Conservation (phyloP, 1,140 invertebrate genomes). For the Drosophila subobscura region DNA sequence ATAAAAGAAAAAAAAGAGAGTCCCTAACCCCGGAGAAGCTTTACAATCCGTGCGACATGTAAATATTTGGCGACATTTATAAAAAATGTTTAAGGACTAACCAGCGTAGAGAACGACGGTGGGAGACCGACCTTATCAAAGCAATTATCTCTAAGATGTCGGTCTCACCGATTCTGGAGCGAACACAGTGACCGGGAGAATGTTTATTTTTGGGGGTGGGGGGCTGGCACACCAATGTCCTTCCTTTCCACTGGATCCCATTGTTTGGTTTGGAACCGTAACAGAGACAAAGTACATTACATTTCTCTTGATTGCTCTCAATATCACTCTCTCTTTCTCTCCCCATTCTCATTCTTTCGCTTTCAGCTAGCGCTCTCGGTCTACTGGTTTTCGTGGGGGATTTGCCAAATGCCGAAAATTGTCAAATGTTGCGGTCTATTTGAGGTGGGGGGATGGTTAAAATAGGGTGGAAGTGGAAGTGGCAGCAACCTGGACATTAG, state of each 20-base stretch:
- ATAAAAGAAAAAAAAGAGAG: not conserved
- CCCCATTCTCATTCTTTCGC: not conserved
- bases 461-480: not conserved
- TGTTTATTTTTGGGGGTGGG: too few relatives aligned
- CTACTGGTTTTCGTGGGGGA: constrained; percentile 15
- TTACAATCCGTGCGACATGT: constrained; percentile 74
- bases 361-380: too few relatives aligned
- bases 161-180: constrained; percentile 17
- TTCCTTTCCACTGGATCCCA: constrained; percentile 17
- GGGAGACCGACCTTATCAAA: constrained; percentile 62
- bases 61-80: constrained; percentile 80
- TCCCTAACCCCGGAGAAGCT: constrained; percentile 19
- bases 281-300: constrained; percentile 77
- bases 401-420: constrained; percentile 68
- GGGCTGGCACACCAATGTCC: not conserved
- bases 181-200: constrained; percentile 19
- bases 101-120: constrained; percentile 19
- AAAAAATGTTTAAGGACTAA: constrained; percentile 48
- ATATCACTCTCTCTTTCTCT: constrained; percentile 15
- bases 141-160: constrained; percentile 77
- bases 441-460: constrained; percentile 40
- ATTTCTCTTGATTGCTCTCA: constrained; percentile 69
- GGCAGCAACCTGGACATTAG: constrained; percentile 27
- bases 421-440: constrained; percentile 74
- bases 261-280: constrained; percentile 70